Evolutionary conservation across 2,113 vertebrate genomes (phyloP).

Genomic region (Misgurnus anguillicaudatus): DNA sequence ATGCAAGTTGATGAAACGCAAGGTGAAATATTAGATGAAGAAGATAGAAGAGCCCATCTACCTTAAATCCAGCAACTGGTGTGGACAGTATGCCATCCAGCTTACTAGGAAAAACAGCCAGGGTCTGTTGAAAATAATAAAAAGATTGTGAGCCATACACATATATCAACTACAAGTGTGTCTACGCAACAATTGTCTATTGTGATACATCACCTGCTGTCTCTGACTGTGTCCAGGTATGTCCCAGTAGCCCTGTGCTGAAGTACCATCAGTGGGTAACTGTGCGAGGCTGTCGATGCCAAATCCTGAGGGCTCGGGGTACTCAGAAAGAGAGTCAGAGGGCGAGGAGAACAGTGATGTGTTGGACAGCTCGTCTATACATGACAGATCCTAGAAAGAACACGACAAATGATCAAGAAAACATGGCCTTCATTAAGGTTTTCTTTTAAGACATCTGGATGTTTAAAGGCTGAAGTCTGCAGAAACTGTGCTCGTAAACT

Average conservation of each 20-base stretch:
- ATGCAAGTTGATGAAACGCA: slow-evolving; percentile 20
- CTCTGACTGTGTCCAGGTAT: slow-evolving; percentile 74
- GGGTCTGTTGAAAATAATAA: slow-evolving; percentile 59
- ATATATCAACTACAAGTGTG: too few relatives aligned
- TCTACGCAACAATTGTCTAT: too few relatives aligned
- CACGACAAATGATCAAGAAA: neutral
- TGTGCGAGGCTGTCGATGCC: slow-evolving; percentile 77
- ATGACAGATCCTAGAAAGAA: slow-evolving; percentile 82
- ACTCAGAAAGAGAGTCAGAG: slow-evolving; percentile 89
- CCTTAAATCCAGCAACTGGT: slow-evolving; percentile 86
- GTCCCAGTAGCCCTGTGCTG: slow-evolving; percentile 34
- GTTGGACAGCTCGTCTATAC: slow-evolving; percentile 88
- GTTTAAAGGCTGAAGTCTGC: neutral
- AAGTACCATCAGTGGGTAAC: slow-evolving; percentile 82
- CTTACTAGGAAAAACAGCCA: slow-evolving; percentile 74
- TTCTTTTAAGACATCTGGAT: too few relatives aligned
- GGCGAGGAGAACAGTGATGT: slow-evolving; percentile 92
- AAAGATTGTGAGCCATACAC: neutral
- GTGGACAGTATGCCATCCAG: slow-evolving; percentile 82
- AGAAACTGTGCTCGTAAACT: neutral
- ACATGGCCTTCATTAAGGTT: neutral
- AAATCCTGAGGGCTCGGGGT: slow-evolving; percentile 82
- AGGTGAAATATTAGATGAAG: neutral
- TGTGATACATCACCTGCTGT: slow-evolving; percentile 41
- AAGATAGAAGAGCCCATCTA: slow-evolving; percentile 62